phyloP scores from a whole-genome alignment of 2,113 vertebrate genomes.

The Antigone vipio region DNA sequence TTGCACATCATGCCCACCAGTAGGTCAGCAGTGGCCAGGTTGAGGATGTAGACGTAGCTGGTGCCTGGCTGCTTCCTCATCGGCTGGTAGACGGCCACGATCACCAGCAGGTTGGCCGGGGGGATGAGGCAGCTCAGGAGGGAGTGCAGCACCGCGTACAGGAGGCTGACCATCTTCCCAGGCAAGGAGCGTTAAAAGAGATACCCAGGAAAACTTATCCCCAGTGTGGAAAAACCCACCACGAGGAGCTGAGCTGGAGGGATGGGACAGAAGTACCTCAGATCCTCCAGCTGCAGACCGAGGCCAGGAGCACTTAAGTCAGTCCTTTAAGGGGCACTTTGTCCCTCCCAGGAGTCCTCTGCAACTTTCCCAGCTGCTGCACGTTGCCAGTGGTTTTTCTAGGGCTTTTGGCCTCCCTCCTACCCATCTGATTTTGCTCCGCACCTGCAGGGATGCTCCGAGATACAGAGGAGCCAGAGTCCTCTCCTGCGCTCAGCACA shows the following conservation, averaged over 20 bases:
- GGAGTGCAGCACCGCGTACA: neutral
- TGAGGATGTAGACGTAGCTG: conserved; percentile 46
- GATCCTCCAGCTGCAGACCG: neutral
- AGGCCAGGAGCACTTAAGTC: neutral
- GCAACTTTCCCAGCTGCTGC: neutral
- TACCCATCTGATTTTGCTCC: neutral
- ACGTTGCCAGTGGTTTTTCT: neutral
- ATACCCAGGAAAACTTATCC: neutral
- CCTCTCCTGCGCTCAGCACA: neutral
- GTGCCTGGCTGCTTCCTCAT: conserved; percentile 18
- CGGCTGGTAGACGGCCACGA: conserved; percentile 2
- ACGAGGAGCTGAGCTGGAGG: neutral
- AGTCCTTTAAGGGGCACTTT: neutral
- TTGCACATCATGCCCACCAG: conserved; percentile 46
- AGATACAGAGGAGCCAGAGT: neutral
- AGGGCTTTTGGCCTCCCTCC: neutral
- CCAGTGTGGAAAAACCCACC: neutral
- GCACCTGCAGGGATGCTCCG: neutral
- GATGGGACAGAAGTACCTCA: neutral
- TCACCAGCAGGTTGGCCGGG: conserved; percentile 20
- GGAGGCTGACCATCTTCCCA: neutral
- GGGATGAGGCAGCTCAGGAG: conserved; percentile 35
- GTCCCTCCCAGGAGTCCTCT: neutral
- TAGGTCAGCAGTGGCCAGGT: conserved; percentile 42
- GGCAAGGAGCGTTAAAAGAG: neutral